phyloP scores from a whole-genome alignment of 2,888 invertebrate genomes.

The Epinotia demarniana region DNA sequence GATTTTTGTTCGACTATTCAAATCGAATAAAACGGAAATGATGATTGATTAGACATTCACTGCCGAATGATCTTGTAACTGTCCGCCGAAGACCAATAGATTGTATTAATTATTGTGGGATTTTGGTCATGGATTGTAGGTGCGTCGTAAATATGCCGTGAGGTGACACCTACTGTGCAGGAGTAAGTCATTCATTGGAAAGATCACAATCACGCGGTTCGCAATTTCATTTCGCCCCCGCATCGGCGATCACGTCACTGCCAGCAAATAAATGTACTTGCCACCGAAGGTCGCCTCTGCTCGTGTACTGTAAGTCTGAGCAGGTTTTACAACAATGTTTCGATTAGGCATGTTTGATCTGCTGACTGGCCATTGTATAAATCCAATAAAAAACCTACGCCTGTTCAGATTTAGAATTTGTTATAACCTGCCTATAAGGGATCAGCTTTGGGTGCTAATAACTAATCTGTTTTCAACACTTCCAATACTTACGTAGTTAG shows the following conservation, averaged over 20 bases:
- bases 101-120: conserved; percentile 31
- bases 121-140: conserved; percentile 42
- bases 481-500: background rate
- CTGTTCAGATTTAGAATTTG: background rate
- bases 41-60: conserved; percentile 10
- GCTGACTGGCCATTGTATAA: conserved; percentile 13
- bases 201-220: conserved; percentile 68
- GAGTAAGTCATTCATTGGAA: conserved; percentile 69
- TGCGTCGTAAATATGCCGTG: conserved; percentile 55
- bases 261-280: conserved; percentile 56
- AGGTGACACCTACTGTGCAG: conserved; percentile 62
- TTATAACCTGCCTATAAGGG: background rate
- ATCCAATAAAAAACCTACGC: conserved; percentile 17
- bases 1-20: background rate
- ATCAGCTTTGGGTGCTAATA: background rate
- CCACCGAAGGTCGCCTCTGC: conserved; percentile 48
- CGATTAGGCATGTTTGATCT: conserved; percentile 27
- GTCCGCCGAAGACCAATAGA: conserved; percentile 12
- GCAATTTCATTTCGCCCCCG: conserved; percentile 78
- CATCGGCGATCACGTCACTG: conserved; percentile 67
- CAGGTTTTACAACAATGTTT: conserved; percentile 42
- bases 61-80: background rate
- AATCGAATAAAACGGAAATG: conserved; percentile 2
- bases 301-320: conserved; percentile 27
- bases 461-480: background rate